Base-by-base conservation (phyloP, 2,797 vertebrate species). In the Adelosebastes latens region DNA sequence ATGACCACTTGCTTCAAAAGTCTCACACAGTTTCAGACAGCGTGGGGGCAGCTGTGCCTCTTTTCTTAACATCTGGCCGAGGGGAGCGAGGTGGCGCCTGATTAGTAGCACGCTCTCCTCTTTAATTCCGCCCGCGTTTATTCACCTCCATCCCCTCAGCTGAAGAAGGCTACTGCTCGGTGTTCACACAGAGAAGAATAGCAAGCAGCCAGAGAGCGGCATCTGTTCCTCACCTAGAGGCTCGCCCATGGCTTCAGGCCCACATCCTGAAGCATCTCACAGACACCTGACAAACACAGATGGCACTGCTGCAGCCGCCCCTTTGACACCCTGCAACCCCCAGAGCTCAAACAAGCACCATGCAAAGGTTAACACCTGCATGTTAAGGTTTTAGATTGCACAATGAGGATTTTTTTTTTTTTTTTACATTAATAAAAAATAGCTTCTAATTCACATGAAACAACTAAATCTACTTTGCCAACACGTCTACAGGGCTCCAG, bases 271-370 rank as follows among this genome's bases (percentile, higher is more conserved):
- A 88, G 80, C 79, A 66, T 55, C 83, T 75, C 72, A 8, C 75
- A 49, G 75, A 83, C 87, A 86, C 84, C 88, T 88, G 86, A 91
- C 82, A n/a, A 49, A 58, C 81, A 59, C 89, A 92, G 89, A 90
- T 91, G 90, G 88, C 67, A 6, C 56, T 16, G 61, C 72, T 32
- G 46, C 24, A 53, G 59, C 65, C 61, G 3, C 71, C 79, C 70
- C 64, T 73, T 60, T 12, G 76, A 84, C 68, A 64, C 79, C 81
- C 31, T 24, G 70, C 81, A 72, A 72, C 88, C 82, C 75, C 55
- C 73, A 66, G 6, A 59, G 32, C 59, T 74, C 66, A 68, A 77
- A 77, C 61, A 34, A n/a, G 31, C 56, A 4, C 4, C 42, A 9
- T 2, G 42, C 59, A 67, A 11, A 34, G 34, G 61, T 46, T 67